Base-by-base conservation (phyloP, 2,888 invertebrate genomes). In the Coelopa pilipes region DNA sequence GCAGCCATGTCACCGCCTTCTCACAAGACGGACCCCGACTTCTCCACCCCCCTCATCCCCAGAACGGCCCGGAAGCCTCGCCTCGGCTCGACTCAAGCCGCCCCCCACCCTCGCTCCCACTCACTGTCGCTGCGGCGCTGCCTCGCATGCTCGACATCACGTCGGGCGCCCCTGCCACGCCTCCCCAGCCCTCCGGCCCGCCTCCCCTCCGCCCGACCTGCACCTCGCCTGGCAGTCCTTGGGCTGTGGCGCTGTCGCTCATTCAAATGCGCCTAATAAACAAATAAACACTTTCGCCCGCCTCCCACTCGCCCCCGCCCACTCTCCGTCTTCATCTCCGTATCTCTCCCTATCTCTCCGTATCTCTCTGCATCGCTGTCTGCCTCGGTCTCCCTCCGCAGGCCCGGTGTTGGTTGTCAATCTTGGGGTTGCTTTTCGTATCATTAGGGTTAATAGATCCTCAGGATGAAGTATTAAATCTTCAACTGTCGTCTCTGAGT, bases 371-470 rank as follows among this genome's bases (percentile, higher is more conserved):
- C 7, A 2, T 34, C 34, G 2, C 34, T n/a, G n/a, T n/a, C 34
- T 34, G 7, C 34, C 34, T 7, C 7, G 34, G 7, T 34, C 7
- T 34, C 34, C 7, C 34, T 34, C 34, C 7, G 4, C 2, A 5
- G 5, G 53, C n/a, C 10, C n/a, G n/a, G 53, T 53, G 53, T 53
- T 53, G 13, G 53, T 53, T 15, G 15, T 53, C 53, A 53, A 53
- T 53, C 53, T 53, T 34, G 53, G n/a, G 53, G 13, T 53, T 53
- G 10, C n/a, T 66, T 66, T 45, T 49, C 47, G 63, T 71, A 68
- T 74, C 73, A 76, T 76, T 74, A 62, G 68, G 76, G 76, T 76
- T 76, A 76, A 76, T 69, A 73, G 73, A 73, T 73, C 73, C 76
- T 76, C 74, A 73, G 62, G 67, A 72, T 70, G 62, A 70, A 70